Evolutionary conservation across 2,888 invertebrate species (phyloP).

Genomic region (Rhingia rostrata): DNA sequence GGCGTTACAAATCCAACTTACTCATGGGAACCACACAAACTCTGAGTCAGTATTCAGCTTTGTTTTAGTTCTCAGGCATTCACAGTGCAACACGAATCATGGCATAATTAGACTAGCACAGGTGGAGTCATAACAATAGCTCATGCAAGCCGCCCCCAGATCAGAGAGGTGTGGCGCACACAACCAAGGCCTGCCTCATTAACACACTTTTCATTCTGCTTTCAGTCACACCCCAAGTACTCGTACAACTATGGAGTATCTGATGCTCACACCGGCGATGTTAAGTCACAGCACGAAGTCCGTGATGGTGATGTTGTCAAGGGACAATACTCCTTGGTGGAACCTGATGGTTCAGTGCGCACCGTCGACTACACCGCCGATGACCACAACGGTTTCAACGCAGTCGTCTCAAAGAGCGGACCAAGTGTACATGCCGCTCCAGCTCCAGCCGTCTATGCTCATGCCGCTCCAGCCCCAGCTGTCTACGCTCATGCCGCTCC

Average conservation of each 20-base stretch:
- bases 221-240: constrained; percentile 82
- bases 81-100: constrained; percentile 58
- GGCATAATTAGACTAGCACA: constrained; percentile 44
- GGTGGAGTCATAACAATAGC: constrained; percentile 32
- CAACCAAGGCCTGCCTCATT: constrained; percentile 44
- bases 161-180: constrained; percentile 40
- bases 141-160: constrained; percentile 43
- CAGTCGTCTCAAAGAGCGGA: constrained; percentile 82
- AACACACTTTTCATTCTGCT: constrained; percentile 21
- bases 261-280: constrained; percentile 82
- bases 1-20: constrained; percentile 47
- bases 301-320: constrained; percentile 83
- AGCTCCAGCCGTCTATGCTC: constrained; percentile 77
- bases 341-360: constrained; percentile 83
- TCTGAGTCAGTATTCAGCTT: constrained; percentile 32
- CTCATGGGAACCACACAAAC: constrained; percentile 50
- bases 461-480: constrained; percentile 42
- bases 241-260: constrained; percentile 83
- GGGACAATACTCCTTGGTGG: constrained; percentile 83
- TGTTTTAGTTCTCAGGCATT: constrained; percentile 64
- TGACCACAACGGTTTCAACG: constrained; percentile 83
- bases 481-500: constrained; percentile 71
- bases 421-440: constrained; percentile 79
- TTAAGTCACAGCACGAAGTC: constrained; percentile 83
- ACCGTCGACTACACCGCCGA: constrained; percentile 83